These are phyloP conservation scores for Protula sp. DNA, from an alignment of 2,888 invertebrate species.

Conservation along the genomic window DNA sequence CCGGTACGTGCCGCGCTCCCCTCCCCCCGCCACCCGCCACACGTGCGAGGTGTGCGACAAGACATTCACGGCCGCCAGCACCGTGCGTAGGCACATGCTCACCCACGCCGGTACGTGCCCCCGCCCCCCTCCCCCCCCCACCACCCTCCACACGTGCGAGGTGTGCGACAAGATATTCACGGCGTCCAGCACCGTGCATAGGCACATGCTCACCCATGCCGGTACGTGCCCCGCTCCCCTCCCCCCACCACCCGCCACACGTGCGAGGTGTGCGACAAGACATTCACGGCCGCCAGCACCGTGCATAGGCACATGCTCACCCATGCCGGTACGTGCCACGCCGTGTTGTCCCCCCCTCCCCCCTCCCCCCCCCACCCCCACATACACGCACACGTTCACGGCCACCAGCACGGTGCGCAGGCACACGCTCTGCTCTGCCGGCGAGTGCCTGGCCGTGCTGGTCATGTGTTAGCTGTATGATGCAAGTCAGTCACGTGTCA, in stretches of 20 bases:
- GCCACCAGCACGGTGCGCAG: slow-evolving; percentile 16
- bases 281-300: slow-evolving; percentile 17
- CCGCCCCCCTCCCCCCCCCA: no score
- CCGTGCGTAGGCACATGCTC: slow-evolving; percentile 15
- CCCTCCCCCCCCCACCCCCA: no score
- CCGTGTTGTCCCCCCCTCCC: no score
- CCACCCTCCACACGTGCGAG: slow-evolving; percentile 11
- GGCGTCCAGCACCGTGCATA: slow-evolving; percentile 15
- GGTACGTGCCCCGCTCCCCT: no score
- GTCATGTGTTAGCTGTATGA: no score
- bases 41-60: slow-evolving; percentile 17
- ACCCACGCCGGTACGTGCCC: slow-evolving; percentile 16
- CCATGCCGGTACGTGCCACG: slow-evolving; percentile 17
- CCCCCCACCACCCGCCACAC: no score
- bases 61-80: slow-evolving; percentile 16
- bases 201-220: slow-evolving; percentile 15
- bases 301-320: slow-evolving; percentile 15
- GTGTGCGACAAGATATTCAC: slow-evolving; percentile 16
- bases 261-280: slow-evolving; percentile 16
- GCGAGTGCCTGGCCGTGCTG: no score
- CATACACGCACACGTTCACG: no score
- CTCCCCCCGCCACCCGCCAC: slow-evolving; percentile 16
- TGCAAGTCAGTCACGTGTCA: no score
- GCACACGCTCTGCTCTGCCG: no score
- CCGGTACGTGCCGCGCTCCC: slow-evolving; percentile 16